Conservation (phyloP, 2,113 vertebrate genomes). For the Brachypteracias leptosomus region DNA sequence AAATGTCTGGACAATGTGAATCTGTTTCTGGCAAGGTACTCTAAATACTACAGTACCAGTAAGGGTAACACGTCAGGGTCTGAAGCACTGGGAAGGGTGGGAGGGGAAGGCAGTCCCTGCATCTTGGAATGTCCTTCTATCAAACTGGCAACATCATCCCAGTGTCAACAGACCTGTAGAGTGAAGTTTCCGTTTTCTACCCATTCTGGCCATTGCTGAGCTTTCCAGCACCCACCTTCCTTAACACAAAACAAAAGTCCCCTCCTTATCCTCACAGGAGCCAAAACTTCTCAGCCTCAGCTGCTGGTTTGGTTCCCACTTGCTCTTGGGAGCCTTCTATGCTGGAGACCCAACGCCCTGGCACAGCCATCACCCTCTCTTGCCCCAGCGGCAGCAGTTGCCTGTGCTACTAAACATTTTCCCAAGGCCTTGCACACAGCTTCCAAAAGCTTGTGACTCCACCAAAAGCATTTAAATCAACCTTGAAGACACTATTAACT, state of each 20-base stretch:
- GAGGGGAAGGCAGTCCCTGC: neutral
- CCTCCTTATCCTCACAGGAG: neutral
- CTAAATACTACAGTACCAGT: neutral
- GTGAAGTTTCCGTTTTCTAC: neutral
- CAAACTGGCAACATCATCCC: neutral
- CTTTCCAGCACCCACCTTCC: neutral
- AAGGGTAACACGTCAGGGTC: fast-evolving
- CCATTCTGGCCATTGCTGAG: neutral
- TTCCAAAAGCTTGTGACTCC: neutral
- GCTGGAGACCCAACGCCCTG: neutral
- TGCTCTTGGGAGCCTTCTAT: neutral
- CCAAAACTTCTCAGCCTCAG: neutral
- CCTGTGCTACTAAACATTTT: fast-evolving
- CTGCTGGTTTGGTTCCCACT: neutral
- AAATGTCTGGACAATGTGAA: neutral
- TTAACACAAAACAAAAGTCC: neutral
- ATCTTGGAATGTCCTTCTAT: neutral
- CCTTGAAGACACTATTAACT: neutral
- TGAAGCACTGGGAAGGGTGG: neutral
- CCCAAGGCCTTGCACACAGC: neutral
- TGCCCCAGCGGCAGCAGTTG: neutral
- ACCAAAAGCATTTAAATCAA: neutral
- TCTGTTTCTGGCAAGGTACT: neutral
- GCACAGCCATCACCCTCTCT: fast-evolving
- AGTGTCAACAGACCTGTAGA: neutral